Evolutionary conservation across 2,888 invertebrate genomes (phyloP).

Genomic region (Lydus trimaculatus): DNA sequence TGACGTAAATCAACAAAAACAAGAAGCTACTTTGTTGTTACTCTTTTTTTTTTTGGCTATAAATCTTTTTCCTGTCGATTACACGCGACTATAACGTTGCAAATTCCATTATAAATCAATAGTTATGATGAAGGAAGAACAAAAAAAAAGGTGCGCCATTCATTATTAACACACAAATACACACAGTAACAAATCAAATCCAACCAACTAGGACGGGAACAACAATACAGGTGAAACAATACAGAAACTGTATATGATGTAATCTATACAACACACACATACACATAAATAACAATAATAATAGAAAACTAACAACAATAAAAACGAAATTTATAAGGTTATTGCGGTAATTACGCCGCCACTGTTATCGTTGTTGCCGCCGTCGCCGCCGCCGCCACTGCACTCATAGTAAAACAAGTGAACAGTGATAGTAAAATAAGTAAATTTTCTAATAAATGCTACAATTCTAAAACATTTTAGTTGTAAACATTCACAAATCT

Average conservation of each 20-base stretch:
- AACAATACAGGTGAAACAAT: slow-evolving; percentile 51
- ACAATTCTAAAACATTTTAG: slow-evolving; percentile 32
- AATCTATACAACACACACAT: slow-evolving; percentile 16
- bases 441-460: not conserved
- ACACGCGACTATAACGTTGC: not conserved
- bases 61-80: too few relatives aligned
- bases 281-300: not conserved
- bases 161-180: too few relatives aligned
- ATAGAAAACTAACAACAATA: not conserved
- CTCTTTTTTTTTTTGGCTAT: too few relatives aligned
- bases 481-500: slow-evolving; percentile 23
- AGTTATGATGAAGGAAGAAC: not conserved
- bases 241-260: slow-evolving; percentile 36
- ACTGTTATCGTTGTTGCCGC: not conserved
- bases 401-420: not conserved
- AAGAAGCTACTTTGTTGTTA: too few relatives aligned
- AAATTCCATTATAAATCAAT: slow-evolving; percentile 5
- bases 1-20: too few relatives aligned
- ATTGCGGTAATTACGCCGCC: not conserved
- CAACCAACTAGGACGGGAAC: slow-evolving; percentile 48
- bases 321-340: not conserved
- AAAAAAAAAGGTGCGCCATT: slow-evolving; percentile 30
- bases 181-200: not conserved
- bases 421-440: not conserved
- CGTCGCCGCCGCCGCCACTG: not conserved